Conservation (phyloP, 2,113 vertebrate genomes). For the Elachura formosa region DNA sequence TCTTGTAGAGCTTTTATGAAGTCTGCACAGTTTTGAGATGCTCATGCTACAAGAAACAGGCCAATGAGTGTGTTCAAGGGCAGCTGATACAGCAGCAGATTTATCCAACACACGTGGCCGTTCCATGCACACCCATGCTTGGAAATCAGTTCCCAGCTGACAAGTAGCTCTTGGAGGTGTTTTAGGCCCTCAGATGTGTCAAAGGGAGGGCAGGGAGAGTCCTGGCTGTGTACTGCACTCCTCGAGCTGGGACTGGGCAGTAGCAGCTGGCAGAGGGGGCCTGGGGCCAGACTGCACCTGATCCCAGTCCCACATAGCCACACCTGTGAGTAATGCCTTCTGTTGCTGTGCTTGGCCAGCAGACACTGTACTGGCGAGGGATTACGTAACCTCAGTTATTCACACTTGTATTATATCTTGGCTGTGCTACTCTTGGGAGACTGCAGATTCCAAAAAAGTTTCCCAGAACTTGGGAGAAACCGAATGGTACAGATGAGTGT, state of each 20-base stretch:
- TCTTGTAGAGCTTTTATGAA: neutral
- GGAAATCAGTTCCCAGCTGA: neutral
- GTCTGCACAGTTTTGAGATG: neutral
- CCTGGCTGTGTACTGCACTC: neutral
- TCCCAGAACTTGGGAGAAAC: neutral
- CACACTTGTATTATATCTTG: conserved; percentile 31
- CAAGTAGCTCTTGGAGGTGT: neutral
- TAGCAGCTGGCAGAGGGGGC: neutral
- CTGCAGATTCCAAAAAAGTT: conserved; percentile 14
- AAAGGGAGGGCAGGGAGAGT: neutral
- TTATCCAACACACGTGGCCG: neutral
- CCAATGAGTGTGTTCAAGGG: neutral
- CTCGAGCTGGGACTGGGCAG: neutral
- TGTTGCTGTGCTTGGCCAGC: neutral
- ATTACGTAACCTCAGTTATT: conserved; percentile 28
- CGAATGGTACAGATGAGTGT: neutral
- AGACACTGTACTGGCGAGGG: neutral
- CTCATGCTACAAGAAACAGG: neutral
- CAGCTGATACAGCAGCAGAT: neutral
- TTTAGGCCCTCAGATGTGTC: neutral
- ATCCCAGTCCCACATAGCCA: neutral
- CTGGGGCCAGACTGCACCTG: neutral
- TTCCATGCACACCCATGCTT: rapidly evolving
- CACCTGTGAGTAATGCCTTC: conserved; percentile 14
- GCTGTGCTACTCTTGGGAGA: conserved; percentile 16